Percentiles rank a stretch among this genome's conserved stretches.
Evolutionary conservation across 2,797 vertebrate species (phyloP).

Genomic region (Carcharodon carcharias): DNA sequence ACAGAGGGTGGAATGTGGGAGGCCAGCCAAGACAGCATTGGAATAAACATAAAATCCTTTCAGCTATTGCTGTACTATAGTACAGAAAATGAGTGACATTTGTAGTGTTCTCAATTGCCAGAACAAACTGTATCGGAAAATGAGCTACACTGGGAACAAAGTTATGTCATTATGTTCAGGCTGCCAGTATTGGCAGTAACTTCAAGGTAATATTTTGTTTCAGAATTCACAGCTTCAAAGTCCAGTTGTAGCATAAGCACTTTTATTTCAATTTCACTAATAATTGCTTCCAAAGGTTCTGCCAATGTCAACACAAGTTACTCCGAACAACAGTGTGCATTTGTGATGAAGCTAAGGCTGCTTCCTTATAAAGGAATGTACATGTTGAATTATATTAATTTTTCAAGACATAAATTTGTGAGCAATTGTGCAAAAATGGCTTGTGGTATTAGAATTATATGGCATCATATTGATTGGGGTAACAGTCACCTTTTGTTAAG

Average conservation of each 20-base stretch:
- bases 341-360: neutral
- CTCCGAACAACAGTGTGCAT: neutral
- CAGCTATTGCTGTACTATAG: neutral
- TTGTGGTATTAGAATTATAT: neutral
- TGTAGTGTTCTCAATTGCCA: neutral
- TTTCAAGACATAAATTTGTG: neutral
- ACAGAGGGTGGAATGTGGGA: neutral
- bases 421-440: neutral
- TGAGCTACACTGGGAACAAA: neutral
- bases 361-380: neutral
- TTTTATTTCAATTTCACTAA: neutral
- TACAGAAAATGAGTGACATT: neutral
- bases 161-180: neutral
- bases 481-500: neutral
- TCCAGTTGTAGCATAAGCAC: neutral
- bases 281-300: neutral
- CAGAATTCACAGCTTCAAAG: neutral
- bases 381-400: neutral
- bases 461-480: neutral
- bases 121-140: neutral
- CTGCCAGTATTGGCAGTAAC: slow-evolving; percentile 7
- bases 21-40: neutral
- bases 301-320: neutral
- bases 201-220: neutral
- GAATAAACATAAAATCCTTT: neutral